Conservation (phyloP, 2,888 invertebrate species). For the Philaethria dido region DNA sequence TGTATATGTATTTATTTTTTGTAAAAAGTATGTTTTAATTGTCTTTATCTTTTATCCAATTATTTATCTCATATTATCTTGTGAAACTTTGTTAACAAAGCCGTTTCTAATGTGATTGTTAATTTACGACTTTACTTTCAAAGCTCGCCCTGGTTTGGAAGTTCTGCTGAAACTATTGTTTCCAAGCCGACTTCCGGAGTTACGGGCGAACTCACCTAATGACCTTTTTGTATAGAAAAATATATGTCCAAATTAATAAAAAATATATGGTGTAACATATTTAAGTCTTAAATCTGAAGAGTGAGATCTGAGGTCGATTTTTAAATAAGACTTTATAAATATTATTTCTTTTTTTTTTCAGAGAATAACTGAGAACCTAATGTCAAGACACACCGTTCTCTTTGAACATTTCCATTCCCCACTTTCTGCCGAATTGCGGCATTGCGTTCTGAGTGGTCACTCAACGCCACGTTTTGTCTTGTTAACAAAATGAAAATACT, state of each 20-base stretch:
- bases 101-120: conserved; percentile 36
- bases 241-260: conserved; percentile 8
- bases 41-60: conserved; percentile 10
- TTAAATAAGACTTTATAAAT: no score
- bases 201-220: conserved; percentile 30
- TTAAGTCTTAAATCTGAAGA: no score
- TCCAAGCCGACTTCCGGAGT: conserved; percentile 33
- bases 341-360: no score
- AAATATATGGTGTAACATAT: background rate
- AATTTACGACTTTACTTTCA: conserved; percentile 35
- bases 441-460: no score
- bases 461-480: no score
- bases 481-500: no score
- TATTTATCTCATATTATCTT: conserved; percentile 24
- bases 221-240: conserved; percentile 30
- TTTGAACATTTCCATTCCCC: no score
- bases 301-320: no score
- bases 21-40: background rate
- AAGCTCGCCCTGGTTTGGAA: conserved; percentile 31
- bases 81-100: conserved; percentile 33
- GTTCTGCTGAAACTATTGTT: conserved; percentile 35
- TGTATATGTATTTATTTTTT: background rate
- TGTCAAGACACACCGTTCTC: no score
- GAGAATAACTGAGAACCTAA: no score
- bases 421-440: no score